Conservation (phyloP, 2,797 vertebrate species). For the Crax fasciolata region DNA sequence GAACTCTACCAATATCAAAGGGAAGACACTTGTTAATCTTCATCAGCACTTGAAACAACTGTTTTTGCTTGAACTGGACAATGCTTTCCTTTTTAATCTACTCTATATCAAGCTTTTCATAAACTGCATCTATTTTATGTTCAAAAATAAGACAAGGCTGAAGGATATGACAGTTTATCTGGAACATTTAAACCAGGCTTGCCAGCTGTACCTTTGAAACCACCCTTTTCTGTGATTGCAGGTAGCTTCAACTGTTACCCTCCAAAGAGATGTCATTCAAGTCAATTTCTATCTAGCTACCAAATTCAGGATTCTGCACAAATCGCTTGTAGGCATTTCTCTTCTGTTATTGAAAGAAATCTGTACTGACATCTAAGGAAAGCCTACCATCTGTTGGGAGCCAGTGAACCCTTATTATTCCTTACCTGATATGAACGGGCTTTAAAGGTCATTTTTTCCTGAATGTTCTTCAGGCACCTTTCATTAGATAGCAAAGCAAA, state of each 20-base stretch:
- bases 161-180: neutral
- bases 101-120: neutral
- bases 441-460: constrained; percentile 33
- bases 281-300: neutral
- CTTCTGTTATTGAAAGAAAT: constrained; percentile 31
- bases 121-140: neutral
- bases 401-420: neutral
- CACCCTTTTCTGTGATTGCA: neutral
- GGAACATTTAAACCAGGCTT: neutral
- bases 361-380: constrained; percentile 23
- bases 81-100: neutral
- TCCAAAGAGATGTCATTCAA: neutral
- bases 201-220: neutral
- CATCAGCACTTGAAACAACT: neutral
- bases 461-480: neutral
- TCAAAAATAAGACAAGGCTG: neutral
- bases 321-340: constrained; percentile 24
- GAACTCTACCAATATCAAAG: neutral
- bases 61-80: neutral
- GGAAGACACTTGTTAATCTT: neutral
- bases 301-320: constrained; percentile 17
- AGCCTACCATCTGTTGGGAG: constrained; percentile 26
- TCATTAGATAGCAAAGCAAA: neutral
- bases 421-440: neutral
- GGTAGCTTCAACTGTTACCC: neutral